A percentile compares a stretch with the other conserved stretches of the same genome.
Conservation (phyloP, 2,797 vertebrate genomes). For the Enteromius radiatus region DNA sequence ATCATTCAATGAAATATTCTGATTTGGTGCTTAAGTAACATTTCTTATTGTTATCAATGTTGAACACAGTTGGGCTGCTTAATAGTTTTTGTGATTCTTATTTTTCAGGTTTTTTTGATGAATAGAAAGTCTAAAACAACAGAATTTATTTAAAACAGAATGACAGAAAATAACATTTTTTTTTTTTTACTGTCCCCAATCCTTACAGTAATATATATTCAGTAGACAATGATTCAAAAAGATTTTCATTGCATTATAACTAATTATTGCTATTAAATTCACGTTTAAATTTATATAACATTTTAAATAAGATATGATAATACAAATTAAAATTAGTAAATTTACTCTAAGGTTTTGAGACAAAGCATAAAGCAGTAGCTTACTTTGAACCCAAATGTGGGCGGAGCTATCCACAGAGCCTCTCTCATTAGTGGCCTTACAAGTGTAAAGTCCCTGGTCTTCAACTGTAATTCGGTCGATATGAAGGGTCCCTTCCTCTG, state of each 20-base stretch:
- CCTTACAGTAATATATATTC: background rate
- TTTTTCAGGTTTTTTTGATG: background rate
- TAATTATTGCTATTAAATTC: background rate
- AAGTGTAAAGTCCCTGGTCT: constrained; percentile 91
- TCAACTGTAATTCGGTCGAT: constrained; percentile 90
- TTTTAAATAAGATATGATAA: background rate
- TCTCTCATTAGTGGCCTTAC: constrained; percentile 87
- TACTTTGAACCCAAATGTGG: constrained; percentile 89
- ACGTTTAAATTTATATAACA: background rate
- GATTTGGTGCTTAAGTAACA: background rate
- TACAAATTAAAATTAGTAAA: background rate
- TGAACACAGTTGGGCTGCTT: background rate
- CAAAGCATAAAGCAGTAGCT: constrained; percentile 44
- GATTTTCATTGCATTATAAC: background rate
- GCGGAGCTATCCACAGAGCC: constrained; percentile 87
- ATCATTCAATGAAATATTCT: background rate
- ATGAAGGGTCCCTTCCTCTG: constrained; percentile 85
- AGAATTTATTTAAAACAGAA: background rate
- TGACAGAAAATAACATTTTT: no score
- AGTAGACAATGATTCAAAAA: background rate
- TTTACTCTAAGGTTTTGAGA: background rate
- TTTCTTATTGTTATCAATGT: background rate
- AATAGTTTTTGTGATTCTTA: background rate
- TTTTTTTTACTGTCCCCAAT: background rate
- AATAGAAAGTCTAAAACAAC: background rate